These are phyloP conservation scores for Sarotherodon lohbergeri DNA, from an alignment of 2,113 vertebrate species.

Conservation along the genomic window DNA sequence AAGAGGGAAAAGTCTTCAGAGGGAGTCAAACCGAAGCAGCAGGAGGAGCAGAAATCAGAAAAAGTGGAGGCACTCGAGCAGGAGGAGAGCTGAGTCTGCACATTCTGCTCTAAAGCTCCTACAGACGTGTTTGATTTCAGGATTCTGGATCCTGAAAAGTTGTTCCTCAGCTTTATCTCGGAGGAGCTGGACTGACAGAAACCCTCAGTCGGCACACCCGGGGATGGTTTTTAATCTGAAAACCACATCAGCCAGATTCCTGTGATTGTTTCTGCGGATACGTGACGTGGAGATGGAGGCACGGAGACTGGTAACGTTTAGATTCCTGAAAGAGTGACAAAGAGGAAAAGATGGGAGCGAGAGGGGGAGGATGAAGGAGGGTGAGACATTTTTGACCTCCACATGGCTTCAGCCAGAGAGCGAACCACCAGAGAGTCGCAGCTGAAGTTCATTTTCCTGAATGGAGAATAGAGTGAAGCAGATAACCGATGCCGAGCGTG, in stretches of 20 bases:
- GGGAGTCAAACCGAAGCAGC: neutral
- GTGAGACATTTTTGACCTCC: neutral
- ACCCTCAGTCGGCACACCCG: neutral
- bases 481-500: neutral
- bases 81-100: constrained; percentile 58
- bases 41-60: neutral
- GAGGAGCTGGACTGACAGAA: neutral
- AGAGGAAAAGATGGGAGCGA: constrained; percentile 5
- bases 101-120: neutral
- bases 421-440: neutral
- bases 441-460: neutral
- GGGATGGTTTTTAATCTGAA: neutral
- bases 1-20: neutral
- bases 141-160: neutral
- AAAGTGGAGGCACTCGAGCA: neutral
- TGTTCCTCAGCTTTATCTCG: neutral
- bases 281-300: neutral
- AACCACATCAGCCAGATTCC: neutral
- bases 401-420: neutral
- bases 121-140: neutral
- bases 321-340: neutral
- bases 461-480: neutral
- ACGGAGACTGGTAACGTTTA: neutral
- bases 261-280: neutral
- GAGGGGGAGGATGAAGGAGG: neutral